Evolutionary conservation across 1,140 invertebrate species (phyloP), one percentile per base, ranked within the genome.

Genomic region (Ostrea denselamellosa): DNA sequence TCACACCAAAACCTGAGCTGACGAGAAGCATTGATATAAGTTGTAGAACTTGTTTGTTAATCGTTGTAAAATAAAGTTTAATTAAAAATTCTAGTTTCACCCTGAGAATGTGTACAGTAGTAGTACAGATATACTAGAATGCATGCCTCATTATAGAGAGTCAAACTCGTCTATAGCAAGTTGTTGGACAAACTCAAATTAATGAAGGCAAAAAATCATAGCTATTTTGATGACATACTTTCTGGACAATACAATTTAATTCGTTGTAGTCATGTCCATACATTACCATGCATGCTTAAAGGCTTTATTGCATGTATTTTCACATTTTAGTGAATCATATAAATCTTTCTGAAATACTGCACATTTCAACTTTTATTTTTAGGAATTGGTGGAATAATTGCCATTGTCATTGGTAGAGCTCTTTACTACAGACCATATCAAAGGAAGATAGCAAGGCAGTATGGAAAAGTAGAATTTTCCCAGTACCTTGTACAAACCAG

Each of bases 401-500:
- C 25, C 8, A 77, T 77, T 77, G 68, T 28, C 14, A 10, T 77
- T 28, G 68, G 68, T 34, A 77, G 68, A 77, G 68, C 68, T 77
- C 68, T 77, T 77, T 77, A 77, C 28, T 77, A 28, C 68, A 77
- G 25, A 28, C 22, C 25, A 5, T 77, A 77, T 34, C 22, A 77
- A 34, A 77, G 68, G 25, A 77, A 25, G 22, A 34, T 77, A 34
- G 68, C 68, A 17, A 77, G 68, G 9, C 25, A 77, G 28, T 77
- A 77, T 28, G 25, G 28, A 34, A 25, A 77, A 28, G 68, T 77
- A 5, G 68, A 77, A 25, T 22, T 77, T 28, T 34, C 68, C 22
- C 68, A 77, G 28, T 77, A 77, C 14, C 68, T 77, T 77, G 28
- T 77, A 77, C 68, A 77, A 4, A 77, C 68, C 14, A 25, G 68